Percentiles rank a stretch among this genome's conserved stretches.
Evolutionary conservation across 2,797 vertebrate genomes (phyloP).

Genomic region (Alcedo quadribrachys): DNA sequence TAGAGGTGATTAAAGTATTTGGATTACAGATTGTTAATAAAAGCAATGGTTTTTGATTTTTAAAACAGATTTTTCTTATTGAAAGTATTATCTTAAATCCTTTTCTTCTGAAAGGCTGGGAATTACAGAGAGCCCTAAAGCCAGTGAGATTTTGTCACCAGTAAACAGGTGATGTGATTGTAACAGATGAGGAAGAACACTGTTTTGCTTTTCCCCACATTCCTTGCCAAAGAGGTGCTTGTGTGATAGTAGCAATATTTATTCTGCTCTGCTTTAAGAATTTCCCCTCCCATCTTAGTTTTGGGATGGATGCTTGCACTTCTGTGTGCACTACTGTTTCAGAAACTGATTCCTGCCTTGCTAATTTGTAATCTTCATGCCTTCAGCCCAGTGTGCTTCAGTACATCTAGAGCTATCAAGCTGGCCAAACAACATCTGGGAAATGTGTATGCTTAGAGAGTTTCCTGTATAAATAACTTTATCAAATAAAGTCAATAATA

Average conservation of each 20-base stretch:
- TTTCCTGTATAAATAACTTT: conserved; percentile 30
- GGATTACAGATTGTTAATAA: background rate
- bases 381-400: conserved; percentile 14
- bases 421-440: conserved; percentile 42
- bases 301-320: conserved; percentile 6
- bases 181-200: background rate
- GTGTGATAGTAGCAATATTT: conserved; percentile 11
- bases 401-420: background rate
- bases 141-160: background rate
- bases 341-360: conserved; percentile 11
- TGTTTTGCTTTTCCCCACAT: background rate
- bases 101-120: background rate
- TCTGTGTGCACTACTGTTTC: background rate
- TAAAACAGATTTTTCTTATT: background rate
- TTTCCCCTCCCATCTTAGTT: background rate
- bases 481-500: conserved; percentile 52
- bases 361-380: conserved; percentile 44
- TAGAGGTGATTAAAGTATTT: background rate
- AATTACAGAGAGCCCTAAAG: background rate
- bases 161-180: background rate
- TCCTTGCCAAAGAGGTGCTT: background rate
- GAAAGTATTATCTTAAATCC: background rate
- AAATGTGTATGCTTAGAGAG: conserved; percentile 40
- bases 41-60: background rate
- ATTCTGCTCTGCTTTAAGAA: background rate